phyloP scores from a whole-genome alignment of 2,888 invertebrate species.

The Sphaerophoria taeniata region DNA sequence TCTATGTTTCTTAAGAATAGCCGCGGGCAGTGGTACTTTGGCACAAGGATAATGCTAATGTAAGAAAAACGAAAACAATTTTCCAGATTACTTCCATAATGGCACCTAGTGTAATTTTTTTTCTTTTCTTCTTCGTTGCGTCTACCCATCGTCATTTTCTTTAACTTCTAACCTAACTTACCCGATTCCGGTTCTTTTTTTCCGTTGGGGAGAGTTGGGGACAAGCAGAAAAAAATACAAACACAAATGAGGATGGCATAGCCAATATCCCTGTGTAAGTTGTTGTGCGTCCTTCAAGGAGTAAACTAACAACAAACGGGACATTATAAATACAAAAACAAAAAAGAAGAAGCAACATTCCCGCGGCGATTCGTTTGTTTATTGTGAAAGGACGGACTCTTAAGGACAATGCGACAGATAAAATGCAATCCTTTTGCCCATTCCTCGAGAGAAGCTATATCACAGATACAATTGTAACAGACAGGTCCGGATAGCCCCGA shows the following conservation, averaged over 20 bases:
- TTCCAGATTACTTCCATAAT: slow-evolving; percentile 73
- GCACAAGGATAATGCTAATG: slow-evolving; percentile 74
- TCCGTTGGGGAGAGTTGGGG: neutral
- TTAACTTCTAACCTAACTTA: slow-evolving; percentile 13
- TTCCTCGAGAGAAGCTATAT: slow-evolving; percentile 34
- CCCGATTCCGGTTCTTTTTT: neutral
- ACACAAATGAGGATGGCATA: slow-evolving; percentile 58
- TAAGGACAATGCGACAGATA: slow-evolving; percentile 70
- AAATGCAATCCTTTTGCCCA: slow-evolving; percentile 67
- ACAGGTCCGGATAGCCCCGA: slow-evolving; percentile 54
- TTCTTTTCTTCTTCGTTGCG: neutral
- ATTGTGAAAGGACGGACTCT: slow-evolving; percentile 41
- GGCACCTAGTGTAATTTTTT: slow-evolving; percentile 68
- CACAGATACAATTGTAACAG: slow-evolving; percentile 71
- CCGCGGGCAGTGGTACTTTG: slow-evolving; percentile 70
- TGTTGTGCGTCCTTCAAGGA: slow-evolving; percentile 64
- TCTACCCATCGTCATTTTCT: neutral
- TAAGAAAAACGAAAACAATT: slow-evolving; percentile 72
- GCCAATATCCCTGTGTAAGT: slow-evolving; percentile 47
- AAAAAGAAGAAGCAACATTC: slow-evolving; percentile 53
- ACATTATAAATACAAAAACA: slow-evolving; percentile 31
- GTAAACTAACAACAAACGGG: slow-evolving; percentile 56
- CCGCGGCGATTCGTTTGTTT: slow-evolving; percentile 70
- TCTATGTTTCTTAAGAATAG: slow-evolving; percentile 20
- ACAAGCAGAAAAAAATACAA: slow-evolving; percentile 5